Conservation (phyloP, 2,888 invertebrate species). For the Lottia gigantea region DNA sequence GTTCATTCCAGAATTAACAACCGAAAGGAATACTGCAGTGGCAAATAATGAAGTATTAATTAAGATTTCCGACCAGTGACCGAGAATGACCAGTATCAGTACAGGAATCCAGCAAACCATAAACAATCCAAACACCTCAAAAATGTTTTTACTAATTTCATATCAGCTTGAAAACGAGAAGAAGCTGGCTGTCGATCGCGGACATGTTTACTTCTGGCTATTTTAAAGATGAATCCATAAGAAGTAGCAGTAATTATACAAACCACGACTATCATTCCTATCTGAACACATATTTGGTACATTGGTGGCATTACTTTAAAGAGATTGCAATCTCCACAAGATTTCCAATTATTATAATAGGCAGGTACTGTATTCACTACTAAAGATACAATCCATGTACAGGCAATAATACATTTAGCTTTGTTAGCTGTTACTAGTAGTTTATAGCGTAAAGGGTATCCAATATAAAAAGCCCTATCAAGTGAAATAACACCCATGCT, state of each 20-base stretch:
- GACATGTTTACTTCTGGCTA: neutral
- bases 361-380: neutral
- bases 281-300: neutral
- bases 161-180: neutral
- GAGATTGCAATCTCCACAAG: neutral
- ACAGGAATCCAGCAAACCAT: constrained; percentile 14
- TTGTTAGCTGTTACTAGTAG: neutral
- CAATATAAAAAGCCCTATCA: constrained; percentile 23
- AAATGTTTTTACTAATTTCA: constrained; percentile 13
- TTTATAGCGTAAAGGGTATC: neutral
- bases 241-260: neutral
- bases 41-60: neutral
- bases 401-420: neutral
- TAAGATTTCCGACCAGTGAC: neutral
- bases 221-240: constrained; percentile 6
- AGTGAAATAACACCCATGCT: constrained; percentile 22
- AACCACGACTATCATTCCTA: neutral
- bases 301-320: constrained; percentile 1
- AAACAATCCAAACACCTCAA: constrained; percentile 14
- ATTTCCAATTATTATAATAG: constrained; percentile 11
- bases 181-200: neutral
- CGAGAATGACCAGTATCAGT: neutral
- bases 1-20: constrained; percentile 13
- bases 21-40: neutral
- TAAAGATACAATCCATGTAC: constrained; percentile 1